phyloP scores from a whole-genome alignment of 2,888 invertebrate genomes.

The Himalopsyche tibetana region DNA sequence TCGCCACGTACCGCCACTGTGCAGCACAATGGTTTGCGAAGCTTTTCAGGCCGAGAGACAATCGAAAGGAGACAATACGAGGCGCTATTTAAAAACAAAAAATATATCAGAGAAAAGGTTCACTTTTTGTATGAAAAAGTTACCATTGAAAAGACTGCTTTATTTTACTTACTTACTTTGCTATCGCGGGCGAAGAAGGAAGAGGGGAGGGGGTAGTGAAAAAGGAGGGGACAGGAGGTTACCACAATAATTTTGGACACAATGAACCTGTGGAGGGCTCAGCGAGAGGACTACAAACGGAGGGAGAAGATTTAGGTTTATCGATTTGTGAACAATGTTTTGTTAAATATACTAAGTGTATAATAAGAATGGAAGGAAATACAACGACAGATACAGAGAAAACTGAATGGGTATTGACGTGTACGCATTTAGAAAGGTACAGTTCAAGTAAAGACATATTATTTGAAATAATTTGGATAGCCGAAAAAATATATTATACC shows the following conservation, averaged over 20 bases:
- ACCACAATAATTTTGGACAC: slow-evolving; percentile 65
- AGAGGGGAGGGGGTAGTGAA: slow-evolving; percentile 53
- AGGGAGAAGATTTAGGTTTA: slow-evolving; percentile 59
- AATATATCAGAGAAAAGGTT: slow-evolving; percentile 80
- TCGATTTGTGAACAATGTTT: slow-evolving; percentile 49
- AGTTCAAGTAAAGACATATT: too few species aligned
- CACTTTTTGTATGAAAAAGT: slow-evolving; percentile 72
- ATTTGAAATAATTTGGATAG: too few species aligned
- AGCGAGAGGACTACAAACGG: slow-evolving; percentile 64
- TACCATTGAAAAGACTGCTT: slow-evolving; percentile 65
- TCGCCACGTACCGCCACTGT: slow-evolving; percentile 43
- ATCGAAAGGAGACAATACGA: slow-evolving; percentile 80
- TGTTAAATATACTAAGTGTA: slow-evolving; percentile 42
- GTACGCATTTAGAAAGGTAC: too few species aligned
- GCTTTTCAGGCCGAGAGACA: slow-evolving; percentile 74
- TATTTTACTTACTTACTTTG: slow-evolving; percentile 64
- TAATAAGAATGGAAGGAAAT: slow-evolving; percentile 36
- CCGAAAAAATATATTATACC: too few species aligned
- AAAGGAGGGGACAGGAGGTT: slow-evolving; percentile 64
- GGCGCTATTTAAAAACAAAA: slow-evolving; percentile 80
- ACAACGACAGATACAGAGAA: slow-evolving; percentile 19
- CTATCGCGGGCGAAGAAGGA: slow-evolving; percentile 49
- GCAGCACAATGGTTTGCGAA: slow-evolving; percentile 56
- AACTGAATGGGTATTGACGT: neutral
- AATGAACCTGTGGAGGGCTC: slow-evolving; percentile 65